Base-by-base conservation (phyloP, 2,797 vertebrate genomes). In the Danio choprae region DNA sequence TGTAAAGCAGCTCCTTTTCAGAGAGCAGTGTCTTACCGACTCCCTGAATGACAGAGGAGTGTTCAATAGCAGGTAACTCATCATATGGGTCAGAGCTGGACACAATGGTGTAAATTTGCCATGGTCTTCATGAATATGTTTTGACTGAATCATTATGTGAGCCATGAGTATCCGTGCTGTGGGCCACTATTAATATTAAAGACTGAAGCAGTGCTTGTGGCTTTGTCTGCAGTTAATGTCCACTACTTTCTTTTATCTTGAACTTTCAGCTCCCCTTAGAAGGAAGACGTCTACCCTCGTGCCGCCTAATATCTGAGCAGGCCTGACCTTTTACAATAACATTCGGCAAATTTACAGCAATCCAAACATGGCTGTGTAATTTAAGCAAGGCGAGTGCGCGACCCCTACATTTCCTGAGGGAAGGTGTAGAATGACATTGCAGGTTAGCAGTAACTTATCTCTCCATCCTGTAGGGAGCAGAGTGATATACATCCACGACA, bases 401-500 rank as follows among this genome's bases (percentile, higher is more conserved):
- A 85, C 77, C 81, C 85, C 83, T 84, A 58, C 60, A 38, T 13
- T 43, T 59, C 46, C 73, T 77, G 71, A 81, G 80, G 79, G 84
- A 87, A 83, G 40, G 81, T 85, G 81, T 73, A 80, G 87, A 85
- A 85, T 80, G 84, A 86, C 72, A 78, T 82, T 86, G 84, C 86
- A 83, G 86, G 85, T 86, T 83, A 87, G 77, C 58, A 70, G 82
- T 88, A 89, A 85, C 87, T 88, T 87, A 87, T 88, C 85, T 40
- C 15, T 69, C 81, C 46, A 6, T 86, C 91, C 89, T 58, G 55
- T 84, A 64, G 87, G 86, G 81, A 63, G 73, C 74, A 82, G 81
- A 85, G 86, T 87, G 87, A 92, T 91, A 87, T 88, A 91, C 85
- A 86, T 82, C 84, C 87, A 84, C 71, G 87, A 85, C 80, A 62